Conservation (phyloP, 1,140 invertebrate species). For the Acromyrmex charruanus region DNA sequence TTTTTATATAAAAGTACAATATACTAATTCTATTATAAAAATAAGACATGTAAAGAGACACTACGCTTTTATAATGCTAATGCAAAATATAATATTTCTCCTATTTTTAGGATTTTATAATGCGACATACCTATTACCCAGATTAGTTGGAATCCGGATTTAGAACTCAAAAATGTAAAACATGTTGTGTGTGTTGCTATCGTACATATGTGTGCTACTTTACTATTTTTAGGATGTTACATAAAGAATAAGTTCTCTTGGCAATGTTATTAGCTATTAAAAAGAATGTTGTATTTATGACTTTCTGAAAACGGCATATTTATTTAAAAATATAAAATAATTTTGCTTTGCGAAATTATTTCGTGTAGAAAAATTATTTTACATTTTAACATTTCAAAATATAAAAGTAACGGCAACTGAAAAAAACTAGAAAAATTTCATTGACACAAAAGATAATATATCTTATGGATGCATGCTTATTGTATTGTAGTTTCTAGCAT, state of each 20-base stretch:
- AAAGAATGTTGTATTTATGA: not conserved
- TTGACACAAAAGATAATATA: not conserved
- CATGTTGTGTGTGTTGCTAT: not conserved
- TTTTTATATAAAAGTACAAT: not conserved
- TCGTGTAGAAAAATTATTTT: not conserved
- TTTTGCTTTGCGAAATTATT: not conserved
- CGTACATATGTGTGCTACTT: not conserved
- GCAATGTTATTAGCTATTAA: not conserved
- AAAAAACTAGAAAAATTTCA: not conserved
- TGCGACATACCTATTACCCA: not conserved
- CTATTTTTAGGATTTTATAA: conserved; percentile 28
- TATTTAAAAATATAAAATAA: not conserved
- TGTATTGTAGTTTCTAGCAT: not conserved
- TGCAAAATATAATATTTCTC: not conserved
- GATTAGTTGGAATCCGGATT: conserved; percentile 19
- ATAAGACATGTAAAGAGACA: not conserved
- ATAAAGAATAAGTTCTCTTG: not conserved
- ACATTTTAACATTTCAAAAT: not conserved
- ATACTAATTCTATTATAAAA: not conserved
- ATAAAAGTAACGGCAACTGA: not conserved
- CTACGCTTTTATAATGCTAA: conserved; percentile 11
- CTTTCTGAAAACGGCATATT: not conserved
- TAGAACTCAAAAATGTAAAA: not conserved
- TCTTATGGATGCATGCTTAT: not conserved
- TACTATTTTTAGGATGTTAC: not conserved